phyloP scores from a whole-genome alignment of 2,888 invertebrate genomes.

The Imbricaverruca yamaguchii region DNA sequence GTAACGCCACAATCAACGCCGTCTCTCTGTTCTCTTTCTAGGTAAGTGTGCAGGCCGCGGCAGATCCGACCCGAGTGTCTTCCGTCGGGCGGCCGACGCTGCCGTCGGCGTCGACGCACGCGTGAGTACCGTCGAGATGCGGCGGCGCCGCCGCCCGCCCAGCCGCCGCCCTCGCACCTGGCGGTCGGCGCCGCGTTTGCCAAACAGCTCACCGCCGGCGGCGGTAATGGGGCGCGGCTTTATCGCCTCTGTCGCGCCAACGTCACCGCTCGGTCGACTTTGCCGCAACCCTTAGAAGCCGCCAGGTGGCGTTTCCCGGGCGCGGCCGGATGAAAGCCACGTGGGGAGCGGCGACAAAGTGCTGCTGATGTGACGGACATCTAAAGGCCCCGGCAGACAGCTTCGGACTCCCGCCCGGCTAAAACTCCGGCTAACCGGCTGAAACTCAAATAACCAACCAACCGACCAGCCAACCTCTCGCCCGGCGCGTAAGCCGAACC shows the following conservation, averaged over 20 bases:
- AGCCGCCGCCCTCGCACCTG: not conserved
- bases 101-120: not conserved
- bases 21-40: conserved; percentile 9
- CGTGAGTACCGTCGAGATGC: too few relatives aligned
- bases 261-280: not conserved
- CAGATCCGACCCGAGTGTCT: not conserved
- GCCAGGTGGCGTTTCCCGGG: not conserved
- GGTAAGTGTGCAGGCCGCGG: not conserved
- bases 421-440: too few relatives aligned
- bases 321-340: not conserved
- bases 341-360: conserved; percentile 1
- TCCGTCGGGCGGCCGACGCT: too few relatives aligned
- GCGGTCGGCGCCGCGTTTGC: not conserved
- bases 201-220: not conserved
- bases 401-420: too few relatives aligned
- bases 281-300: not conserved
- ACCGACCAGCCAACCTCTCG: too few relatives aligned
- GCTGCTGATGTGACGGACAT: not conserved
- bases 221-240: conserved; percentile 11
- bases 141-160: not conserved
- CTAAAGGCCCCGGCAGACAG: too few relatives aligned
- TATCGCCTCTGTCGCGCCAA: not conserved
- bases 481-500: too few relatives aligned
- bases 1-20: not conserved
- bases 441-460: too few relatives aligned